Evolutionary conservation across 1,140 invertebrate genomes (phyloP).

Genomic region (Drosophila subobscura): DNA sequence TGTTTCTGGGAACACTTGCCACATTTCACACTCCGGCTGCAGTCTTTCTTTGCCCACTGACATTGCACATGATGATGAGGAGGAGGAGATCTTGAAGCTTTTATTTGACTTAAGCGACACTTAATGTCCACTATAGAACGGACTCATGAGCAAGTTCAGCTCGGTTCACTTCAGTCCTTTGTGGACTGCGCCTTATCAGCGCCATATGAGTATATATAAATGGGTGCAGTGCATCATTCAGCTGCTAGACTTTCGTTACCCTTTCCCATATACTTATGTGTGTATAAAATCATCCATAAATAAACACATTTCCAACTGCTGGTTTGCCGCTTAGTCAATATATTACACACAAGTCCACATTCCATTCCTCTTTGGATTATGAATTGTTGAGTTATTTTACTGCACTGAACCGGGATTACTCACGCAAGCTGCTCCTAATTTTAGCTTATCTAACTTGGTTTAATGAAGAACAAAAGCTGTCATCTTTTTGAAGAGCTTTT

Average conservation of each 20-base stretch:
- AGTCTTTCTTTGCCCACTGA: conserved; percentile 7
- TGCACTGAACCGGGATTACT: too few species aligned
- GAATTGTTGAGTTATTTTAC: too few species aligned
- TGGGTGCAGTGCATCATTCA: conserved; percentile 20
- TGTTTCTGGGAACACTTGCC: conserved; percentile 70
- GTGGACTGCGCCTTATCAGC: conserved; percentile 24
- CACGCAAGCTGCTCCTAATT: too few species aligned
- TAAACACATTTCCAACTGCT: conserved; percentile 17
- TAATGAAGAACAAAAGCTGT: too few species aligned
- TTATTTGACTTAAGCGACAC: conserved; percentile 42
- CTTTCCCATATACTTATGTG: background rate
- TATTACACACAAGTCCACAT: background rate
- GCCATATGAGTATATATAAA: conserved; percentile 4
- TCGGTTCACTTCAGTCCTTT: conserved; percentile 36
- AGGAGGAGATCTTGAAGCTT: conserved; percentile 45
- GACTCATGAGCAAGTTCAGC: conserved; percentile 36
- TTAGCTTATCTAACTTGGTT: too few species aligned
- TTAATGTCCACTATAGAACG: conserved; percentile 22
- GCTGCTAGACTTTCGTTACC: background rate
- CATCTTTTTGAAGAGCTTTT: too few species aligned
- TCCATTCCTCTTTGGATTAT: too few species aligned
- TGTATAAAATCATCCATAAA: conserved; percentile 12
- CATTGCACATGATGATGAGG: conserved; percentile 58
- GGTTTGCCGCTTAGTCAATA: conserved; percentile 9
- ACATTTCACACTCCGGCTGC: conserved; percentile 49